phyloP scores from a whole-genome alignment of 2,888 invertebrate genomes.

The Azorinus chamasolen region DNA sequence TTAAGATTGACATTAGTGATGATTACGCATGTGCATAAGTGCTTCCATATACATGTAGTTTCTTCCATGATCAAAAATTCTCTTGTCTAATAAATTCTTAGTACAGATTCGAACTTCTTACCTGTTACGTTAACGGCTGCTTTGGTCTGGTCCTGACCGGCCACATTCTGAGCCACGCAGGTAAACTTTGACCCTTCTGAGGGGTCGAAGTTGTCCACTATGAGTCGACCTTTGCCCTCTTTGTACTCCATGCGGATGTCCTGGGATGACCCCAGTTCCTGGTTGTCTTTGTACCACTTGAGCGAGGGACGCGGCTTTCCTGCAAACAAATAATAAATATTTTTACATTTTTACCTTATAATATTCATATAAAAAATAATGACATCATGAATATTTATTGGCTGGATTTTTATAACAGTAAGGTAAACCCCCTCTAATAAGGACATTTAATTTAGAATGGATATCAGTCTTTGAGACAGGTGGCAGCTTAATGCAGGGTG shows the following conservation, averaged over 20 bases:
- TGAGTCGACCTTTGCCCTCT: slow-evolving; percentile 64
- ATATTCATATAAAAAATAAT: too few species aligned
- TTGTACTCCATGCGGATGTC: slow-evolving; percentile 65
- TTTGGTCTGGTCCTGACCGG: slow-evolving; percentile 66
- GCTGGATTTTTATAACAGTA: too few species aligned
- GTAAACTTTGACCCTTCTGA: slow-evolving; percentile 65
- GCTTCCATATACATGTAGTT: too few species aligned
- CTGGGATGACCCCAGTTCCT: slow-evolving; percentile 61
- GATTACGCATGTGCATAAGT: too few species aligned
- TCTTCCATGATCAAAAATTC: too few species aligned
- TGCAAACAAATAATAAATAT: slow-evolving; percentile 45
- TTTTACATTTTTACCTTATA: neutral
- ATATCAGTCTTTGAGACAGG: too few species aligned
- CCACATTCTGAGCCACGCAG: slow-evolving; percentile 72
- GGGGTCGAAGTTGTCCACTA: slow-evolving; percentile 57
- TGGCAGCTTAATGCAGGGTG: too few species aligned
- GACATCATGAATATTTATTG: too few species aligned
- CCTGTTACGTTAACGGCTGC: slow-evolving; percentile 58
- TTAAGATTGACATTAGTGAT: too few species aligned
- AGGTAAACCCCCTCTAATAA: too few species aligned
- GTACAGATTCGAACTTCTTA: slow-evolving; percentile 15
- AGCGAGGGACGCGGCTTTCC: slow-evolving; percentile 67
- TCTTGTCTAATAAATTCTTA: too few species aligned
- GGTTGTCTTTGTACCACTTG: slow-evolving; percentile 70
- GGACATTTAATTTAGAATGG: too few species aligned